Conservation (phyloP, 53 echinoderm and acorn worm genomes). For the Actinopyga echinites region DNA sequence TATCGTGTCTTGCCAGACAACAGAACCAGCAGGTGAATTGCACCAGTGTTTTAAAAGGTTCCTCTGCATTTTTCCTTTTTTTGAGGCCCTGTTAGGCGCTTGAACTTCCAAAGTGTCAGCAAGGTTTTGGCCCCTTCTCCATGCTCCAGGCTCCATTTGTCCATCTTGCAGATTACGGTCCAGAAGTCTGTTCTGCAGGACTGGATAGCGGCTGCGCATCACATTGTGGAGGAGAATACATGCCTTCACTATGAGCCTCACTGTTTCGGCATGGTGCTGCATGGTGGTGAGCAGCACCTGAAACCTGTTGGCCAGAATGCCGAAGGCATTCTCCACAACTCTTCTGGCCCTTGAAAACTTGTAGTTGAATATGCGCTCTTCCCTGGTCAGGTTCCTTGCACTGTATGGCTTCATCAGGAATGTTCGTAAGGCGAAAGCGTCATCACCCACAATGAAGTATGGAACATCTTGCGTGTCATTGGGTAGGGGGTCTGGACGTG, state of each 20-base stretch:
- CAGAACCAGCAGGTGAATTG: slow-evolving; percentile 44
- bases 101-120: slow-evolving; percentile 1
- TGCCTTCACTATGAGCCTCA: slow-evolving; percentile 20
- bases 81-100: slow-evolving; percentile 18
- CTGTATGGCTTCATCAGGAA: slow-evolving; percentile 63
- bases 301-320: slow-evolving; percentile 51
- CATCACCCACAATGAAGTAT: slow-evolving; percentile 50
- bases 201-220: slow-evolving; percentile 37
- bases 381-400: slow-evolving; percentile 3
- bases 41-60: slow-evolving; percentile 52
- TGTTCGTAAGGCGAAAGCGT: slow-evolving; percentile 51
- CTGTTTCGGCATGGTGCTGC: slow-evolving; percentile 21
- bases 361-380: slow-evolving; percentile 49
- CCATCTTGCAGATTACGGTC: slow-evolving; percentile 27
- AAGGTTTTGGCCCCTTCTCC: slow-evolving; percentile 43
- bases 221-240: slow-evolving; percentile 19
- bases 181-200: slow-evolving; percentile 30
- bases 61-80: slow-evolving; percentile 38
- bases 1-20: slow-evolving; percentile 40
- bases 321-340: no score
- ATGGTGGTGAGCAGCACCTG: slow-evolving; percentile 52
- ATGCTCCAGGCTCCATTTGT: slow-evolving; percentile 36
- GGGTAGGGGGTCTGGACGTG: slow-evolving; percentile 13
- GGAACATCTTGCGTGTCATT: slow-evolving; percentile 30
- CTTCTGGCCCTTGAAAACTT: slow-evolving; percentile 30